These are phyloP conservation scores for Dorcus hopei DNA, from an alignment of 2,888 invertebrate genomes.

Conservation along the genomic window DNA sequence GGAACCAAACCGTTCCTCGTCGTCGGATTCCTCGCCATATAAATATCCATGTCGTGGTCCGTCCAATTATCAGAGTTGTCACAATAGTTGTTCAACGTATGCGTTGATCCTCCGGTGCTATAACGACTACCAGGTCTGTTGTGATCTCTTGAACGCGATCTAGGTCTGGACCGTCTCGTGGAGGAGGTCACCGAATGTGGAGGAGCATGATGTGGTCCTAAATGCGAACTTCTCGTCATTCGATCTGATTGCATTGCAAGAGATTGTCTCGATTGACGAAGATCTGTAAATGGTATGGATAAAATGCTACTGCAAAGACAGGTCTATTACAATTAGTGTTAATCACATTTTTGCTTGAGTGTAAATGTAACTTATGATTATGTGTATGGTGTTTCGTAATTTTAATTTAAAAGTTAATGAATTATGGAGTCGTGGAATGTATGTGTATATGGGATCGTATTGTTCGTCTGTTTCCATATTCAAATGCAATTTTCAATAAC, in stretches of 20 bases:
- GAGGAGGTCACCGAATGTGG: constrained; percentile 51
- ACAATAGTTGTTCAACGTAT: constrained; percentile 81
- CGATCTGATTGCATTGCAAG: constrained; percentile 79
- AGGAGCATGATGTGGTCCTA: constrained; percentile 57
- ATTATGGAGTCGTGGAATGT: too few species aligned
- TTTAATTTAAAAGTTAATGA: too few species aligned
- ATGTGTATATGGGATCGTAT: too few species aligned
- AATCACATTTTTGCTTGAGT: too few species aligned
- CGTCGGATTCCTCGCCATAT: constrained; percentile 89
- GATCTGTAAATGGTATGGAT: constrained; percentile 55
- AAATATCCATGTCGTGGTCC: constrained; percentile 93
- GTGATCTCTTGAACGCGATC: constrained; percentile 77
- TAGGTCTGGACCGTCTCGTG: constrained; percentile 53
- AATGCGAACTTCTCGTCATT: constrained; percentile 71
- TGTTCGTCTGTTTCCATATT: too few species aligned
- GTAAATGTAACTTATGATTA: too few species aligned
- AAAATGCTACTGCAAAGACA: too few species aligned
- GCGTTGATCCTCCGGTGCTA: constrained; percentile 74
- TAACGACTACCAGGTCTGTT: constrained; percentile 71
- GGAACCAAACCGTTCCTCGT: constrained; percentile 82
- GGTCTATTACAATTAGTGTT: too few species aligned
- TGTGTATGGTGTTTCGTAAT: too few species aligned
- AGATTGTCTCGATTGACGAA: constrained; percentile 83
- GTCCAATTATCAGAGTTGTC: constrained; percentile 92
- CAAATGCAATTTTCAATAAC: too few species aligned